phyloP scores from a whole-genome alignment of 2,797 vertebrate genomes.

The Sebastes itinus region DNA sequence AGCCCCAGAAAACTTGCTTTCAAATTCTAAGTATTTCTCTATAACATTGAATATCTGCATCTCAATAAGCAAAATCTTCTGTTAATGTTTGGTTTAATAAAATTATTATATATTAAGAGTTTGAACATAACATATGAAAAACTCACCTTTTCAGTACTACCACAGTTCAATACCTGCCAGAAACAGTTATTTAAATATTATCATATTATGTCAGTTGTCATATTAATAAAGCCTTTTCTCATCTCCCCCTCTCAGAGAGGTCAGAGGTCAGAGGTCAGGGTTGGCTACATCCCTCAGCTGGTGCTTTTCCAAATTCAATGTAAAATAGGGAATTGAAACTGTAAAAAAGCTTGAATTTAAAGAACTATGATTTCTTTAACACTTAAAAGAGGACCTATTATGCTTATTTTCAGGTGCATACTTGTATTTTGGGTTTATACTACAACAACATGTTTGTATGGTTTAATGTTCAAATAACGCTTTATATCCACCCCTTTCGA shows the following conservation, averaged over 20 bases:
- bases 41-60: background rate
- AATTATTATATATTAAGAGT: background rate
- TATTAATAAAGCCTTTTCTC: background rate
- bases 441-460: too few species aligned
- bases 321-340: background rate
- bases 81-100: background rate
- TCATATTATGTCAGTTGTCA: background rate
- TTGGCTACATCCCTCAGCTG: background rate
- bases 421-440: too few species aligned
- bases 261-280: slow-evolving; percentile 7
- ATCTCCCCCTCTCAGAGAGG: background rate
- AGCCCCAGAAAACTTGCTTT: background rate
- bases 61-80: background rate
- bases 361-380: background rate
- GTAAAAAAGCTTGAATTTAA: background rate
- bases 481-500: too few species aligned
- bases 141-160: background rate
- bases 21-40: background rate
- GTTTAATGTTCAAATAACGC: too few species aligned
- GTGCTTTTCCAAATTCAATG: background rate
- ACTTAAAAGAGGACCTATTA: too few species aligned
- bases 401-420: too few species aligned
- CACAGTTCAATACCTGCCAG: background rate
- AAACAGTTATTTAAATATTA: background rate
- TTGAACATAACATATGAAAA: too few species aligned